phyloP scores from a whole-genome alignment of 2,888 invertebrate genomes.

The Hemicrepidius hirtus region DNA sequence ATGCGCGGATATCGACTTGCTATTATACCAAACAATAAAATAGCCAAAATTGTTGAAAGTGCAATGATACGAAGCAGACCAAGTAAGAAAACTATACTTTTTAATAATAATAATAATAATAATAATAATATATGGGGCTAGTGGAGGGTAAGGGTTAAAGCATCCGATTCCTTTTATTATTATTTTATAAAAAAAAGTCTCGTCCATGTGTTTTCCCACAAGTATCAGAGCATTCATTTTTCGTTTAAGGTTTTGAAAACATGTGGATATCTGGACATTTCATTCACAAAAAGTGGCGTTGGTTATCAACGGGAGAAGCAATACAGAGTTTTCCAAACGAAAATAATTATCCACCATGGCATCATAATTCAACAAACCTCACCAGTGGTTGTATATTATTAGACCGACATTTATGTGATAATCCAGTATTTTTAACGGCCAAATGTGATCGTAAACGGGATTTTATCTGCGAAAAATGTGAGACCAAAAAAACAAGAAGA shows the following conservation, averaged over 20 bases:
- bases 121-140: too few species aligned
- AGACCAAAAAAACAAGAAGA: neutral
- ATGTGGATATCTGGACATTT: constrained; percentile 32
- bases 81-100: too few species aligned
- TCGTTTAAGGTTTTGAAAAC: constrained; percentile 40
- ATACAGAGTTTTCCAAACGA: constrained; percentile 1
- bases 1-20: constrained; percentile 27
- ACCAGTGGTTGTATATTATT: constrained; percentile 31
- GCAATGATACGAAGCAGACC: constrained; percentile 33
- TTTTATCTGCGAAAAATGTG: constrained; percentile 38
- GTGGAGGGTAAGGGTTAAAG: too few species aligned
- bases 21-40: constrained; percentile 5
- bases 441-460: constrained; percentile 11
- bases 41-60: neutral
- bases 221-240: too few species aligned
- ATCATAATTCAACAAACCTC: constrained; percentile 14
- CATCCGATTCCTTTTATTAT: too few species aligned
- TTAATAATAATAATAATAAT: too few species aligned
- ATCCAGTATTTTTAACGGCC: neutral
- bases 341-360: constrained; percentile 30
- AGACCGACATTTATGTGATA: constrained; percentile 2
- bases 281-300: constrained; percentile 25
- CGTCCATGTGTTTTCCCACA: too few species aligned
- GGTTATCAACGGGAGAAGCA: constrained; percentile 28
- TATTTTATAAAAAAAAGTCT: too few species aligned